Evolutionary conservation across 2,888 invertebrate genomes (phyloP).

Genomic region (Glyphotaelius pellucidus): DNA sequence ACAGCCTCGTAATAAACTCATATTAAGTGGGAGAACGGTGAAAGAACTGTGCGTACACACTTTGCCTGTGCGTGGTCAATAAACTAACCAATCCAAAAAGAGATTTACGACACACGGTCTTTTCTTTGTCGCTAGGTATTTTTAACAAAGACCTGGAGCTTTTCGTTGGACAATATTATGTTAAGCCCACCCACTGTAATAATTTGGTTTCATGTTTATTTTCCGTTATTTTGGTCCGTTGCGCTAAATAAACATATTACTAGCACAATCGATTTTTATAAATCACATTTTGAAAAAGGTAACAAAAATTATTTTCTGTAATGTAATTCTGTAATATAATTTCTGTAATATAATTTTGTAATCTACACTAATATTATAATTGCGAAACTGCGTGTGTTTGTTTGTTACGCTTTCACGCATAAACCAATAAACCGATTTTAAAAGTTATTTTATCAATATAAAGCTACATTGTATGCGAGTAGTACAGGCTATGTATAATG

Average conservation of each 20-base stretch:
- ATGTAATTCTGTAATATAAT: too few relatives aligned
- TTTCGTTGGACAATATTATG: not conserved
- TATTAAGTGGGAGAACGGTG: not conserved
- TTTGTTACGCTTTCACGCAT: too few relatives aligned
- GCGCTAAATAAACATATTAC: not conserved
- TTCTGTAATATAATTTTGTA: too few relatives aligned
- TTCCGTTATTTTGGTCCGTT: not conserved
- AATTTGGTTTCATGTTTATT: not conserved
- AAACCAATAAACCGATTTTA: too few relatives aligned
- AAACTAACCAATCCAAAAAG: not conserved
- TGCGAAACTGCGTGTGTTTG: too few relatives aligned
- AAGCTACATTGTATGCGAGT: too few relatives aligned
- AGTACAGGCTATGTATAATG: too few relatives aligned
- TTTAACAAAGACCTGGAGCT: not conserved
- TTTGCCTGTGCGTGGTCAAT: not conserved
- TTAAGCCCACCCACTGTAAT: not conserved
- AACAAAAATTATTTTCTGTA: too few relatives aligned
- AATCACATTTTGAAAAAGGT: too few relatives aligned
- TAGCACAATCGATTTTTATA: not conserved
- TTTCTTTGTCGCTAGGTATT: not conserved
- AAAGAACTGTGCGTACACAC: not conserved
- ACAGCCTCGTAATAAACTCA: not conserved
- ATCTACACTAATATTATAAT: too few relatives aligned
- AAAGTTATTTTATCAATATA: too few relatives aligned
- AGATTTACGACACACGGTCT: not conserved